Evolutionary conservation across 2,113 vertebrate genomes (phyloP).

Genomic region (Pan troglodytes): NHGRI_mPanTro3-v2.1_pri NC_072418.2:36422001-36422500

Average conservation of each 20-base stretch:
- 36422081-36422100: background rate
- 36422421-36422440: no score
- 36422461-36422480: no score
- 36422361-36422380: no score
- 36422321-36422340: no score
- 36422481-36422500: no score
- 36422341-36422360: no score
- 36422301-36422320: background rate
- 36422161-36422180: background rate
- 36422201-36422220: background rate
- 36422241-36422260: background rate
- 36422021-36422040: background rate
- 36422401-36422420: no score
- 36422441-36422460: no score
- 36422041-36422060: background rate
- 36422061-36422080: background rate
- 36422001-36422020: background rate
- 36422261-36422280: background rate
- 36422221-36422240: background rate
- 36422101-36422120: background rate
- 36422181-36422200: background rate
- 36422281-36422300: background rate
- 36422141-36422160: background rate
- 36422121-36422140: background rate
- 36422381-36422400: no score